Conservation (phyloP, 2,888 invertebrate species). For the Mystacides longicornis region DNA sequence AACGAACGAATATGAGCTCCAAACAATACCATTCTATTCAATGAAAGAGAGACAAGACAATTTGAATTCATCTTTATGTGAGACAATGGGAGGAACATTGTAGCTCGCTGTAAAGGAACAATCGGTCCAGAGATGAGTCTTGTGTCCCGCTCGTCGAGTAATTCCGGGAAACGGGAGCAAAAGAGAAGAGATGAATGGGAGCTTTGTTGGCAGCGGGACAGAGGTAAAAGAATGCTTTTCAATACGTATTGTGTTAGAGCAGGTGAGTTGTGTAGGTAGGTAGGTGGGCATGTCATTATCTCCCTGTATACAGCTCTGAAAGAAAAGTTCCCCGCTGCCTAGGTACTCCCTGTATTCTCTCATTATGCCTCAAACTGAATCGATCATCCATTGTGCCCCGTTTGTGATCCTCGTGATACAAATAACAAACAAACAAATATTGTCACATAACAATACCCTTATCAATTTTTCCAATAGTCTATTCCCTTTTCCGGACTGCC, state of each 20-base stretch:
- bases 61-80: conserved; percentile 30
- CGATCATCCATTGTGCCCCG: not conserved
- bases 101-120: conserved; percentile 41
- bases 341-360: not conserved
- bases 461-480: no score
- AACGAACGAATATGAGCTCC: conserved; percentile 23
- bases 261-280: conserved; percentile 17
- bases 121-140: conserved; percentile 39
- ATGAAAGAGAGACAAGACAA: conserved; percentile 26
- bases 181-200: conserved; percentile 10
- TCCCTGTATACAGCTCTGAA: conserved; percentile 14
- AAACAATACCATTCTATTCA: conserved; percentile 22
- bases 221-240: conserved; percentile 21
- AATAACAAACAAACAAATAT: no score
- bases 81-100: conserved; percentile 52
- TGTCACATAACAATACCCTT: no score
- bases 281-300: not conserved
- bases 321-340: conserved; percentile 7
- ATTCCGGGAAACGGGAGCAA: conserved; percentile 12
- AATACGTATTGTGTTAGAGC: conserved; percentile 21
- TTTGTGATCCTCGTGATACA: no score
- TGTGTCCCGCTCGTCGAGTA: conserved; percentile 10
- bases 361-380: not conserved
- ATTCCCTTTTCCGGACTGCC: no score
- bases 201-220: conserved; percentile 16